A percentile compares a stretch with the other conserved stretches of the same genome.
These are phyloP conservation scores for Troides helena DNA, from an alignment of 2,888 invertebrate species.

Conservation along the genomic window DNA sequence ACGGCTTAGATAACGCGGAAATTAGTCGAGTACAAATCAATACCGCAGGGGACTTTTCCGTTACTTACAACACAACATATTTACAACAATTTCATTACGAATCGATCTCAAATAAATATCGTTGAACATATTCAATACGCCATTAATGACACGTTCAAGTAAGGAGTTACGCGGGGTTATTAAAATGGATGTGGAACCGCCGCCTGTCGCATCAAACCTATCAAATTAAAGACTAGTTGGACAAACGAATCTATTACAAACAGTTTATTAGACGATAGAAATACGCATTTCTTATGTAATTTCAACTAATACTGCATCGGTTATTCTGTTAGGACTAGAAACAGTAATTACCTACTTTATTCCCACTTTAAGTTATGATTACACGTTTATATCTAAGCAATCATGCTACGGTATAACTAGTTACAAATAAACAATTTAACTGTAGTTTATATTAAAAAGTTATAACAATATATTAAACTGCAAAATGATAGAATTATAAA, in stretches of 20 bases:
- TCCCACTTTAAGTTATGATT: slow-evolving; percentile 11
- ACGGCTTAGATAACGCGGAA: slow-evolving; percentile 65
- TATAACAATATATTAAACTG: no score
- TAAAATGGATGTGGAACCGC: slow-evolving; percentile 1
- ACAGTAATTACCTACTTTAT: slow-evolving; percentile 9
- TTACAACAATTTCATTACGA: not conserved
- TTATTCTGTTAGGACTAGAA: slow-evolving; percentile 34
- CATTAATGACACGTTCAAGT: not conserved
- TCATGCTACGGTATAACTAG: not conserved
- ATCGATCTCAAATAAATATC: not conserved
- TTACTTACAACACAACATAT: slow-evolving; percentile 36
- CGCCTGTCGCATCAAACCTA: slow-evolving; percentile 4
- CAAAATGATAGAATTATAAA: no score
- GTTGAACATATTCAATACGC: not conserved
- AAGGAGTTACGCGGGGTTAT: not conserved
- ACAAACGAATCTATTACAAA: slow-evolving; percentile 20
- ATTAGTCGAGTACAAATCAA: slow-evolving; percentile 70
- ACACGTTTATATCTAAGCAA: not conserved
- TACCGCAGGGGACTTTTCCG: slow-evolving; percentile 53
- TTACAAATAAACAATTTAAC: not conserved
- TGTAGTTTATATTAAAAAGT: not conserved
- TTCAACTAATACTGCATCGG: slow-evolving; percentile 33
- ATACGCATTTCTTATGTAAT: slow-evolving; percentile 31
- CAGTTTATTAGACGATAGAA: slow-evolving; percentile 21
- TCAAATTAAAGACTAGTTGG: slow-evolving; percentile 24